Base-by-base conservation (phyloP, 2,113 vertebrate genomes). In the Ia io region DNA sequence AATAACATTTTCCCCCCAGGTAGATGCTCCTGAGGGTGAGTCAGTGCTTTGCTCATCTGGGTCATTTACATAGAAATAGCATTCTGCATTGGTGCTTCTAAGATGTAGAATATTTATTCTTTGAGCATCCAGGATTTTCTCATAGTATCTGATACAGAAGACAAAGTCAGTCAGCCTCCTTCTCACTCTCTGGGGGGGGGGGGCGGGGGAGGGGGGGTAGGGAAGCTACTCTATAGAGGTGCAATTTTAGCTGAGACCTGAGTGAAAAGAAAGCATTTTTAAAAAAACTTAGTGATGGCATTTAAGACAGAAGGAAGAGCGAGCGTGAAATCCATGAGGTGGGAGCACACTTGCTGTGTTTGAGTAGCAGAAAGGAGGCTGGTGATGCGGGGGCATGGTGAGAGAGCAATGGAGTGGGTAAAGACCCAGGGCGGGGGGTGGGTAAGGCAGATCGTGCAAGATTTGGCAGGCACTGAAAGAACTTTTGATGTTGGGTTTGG, bases 21-120 rank as follows among this genome's bases (percentile, higher is more conserved):
- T 91, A 77, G 77, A 79, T 49, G 56, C 59, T 96, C 94, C 88
- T 94, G 49, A 79, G 90, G 71, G 61, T 42, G 86, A 96, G 63
- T 71, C 47, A 35, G 44, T 95, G 17, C 53, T 96, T 84, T 83
- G 69, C 76, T 51, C 2, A 37, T 85, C 87, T 87, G 89, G 44
- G 74, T 56, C 88, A 92, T 1, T 92, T 91, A 87, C 47, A 93
- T 97, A 82, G 94, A 97, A 97, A 96, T 90, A 74, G 1, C 53
- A 84, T 90, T 82, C 63, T 92, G 16, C 1, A 13, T 37, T 94
- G 69, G n/a, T 25, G 11, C 74, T 94, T 87, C 40, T 69, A 49
- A 93, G 17, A 69, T n/a, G 14, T 67, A 51, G 6, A 63, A n/a
- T 76, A 44, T 53, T 86, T 77, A 37, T 91, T 96, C 63, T 61